Percentiles rank a stretch among this genome's conserved stretches.
phyloP scores from a whole-genome alignment of 2,113 vertebrate species.

The Scytalopus superciliaris region DNA sequence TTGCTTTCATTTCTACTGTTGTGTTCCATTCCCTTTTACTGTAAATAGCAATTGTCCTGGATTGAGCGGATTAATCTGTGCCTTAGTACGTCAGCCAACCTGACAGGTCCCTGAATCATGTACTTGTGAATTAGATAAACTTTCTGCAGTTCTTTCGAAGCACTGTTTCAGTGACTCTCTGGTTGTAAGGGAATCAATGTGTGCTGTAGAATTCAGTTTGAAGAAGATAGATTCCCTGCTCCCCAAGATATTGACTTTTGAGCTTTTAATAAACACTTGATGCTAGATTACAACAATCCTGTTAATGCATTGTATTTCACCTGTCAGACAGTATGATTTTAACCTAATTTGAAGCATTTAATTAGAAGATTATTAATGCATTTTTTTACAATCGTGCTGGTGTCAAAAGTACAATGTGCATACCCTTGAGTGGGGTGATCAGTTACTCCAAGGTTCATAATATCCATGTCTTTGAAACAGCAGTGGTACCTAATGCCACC shows the following conservation, averaged over 20 bases:
- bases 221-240: not conserved
- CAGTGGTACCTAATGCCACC: not conserved
- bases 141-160: not conserved
- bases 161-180: not conserved
- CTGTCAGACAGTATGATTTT: not conserved
- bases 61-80: not conserved
- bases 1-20: constrained; percentile 28
- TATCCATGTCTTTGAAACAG: constrained; percentile 4
- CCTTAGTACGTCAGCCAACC: not conserved
- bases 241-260: not conserved
- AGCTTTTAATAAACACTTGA: not conserved
- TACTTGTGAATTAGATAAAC: not conserved
- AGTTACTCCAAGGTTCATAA: not conserved
- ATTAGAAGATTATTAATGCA: constrained; percentile 30
- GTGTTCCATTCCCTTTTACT: not conserved
- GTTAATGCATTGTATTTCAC: not conserved
- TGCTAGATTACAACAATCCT: constrained; percentile 3
- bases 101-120: not conserved
- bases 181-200: not conserved
- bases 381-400: not conserved
- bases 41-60: not conserved
- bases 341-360: constrained; percentile 52
- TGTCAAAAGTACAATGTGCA: not conserved
- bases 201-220: not conserved
- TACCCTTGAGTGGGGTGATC: not conserved